A percentile compares a stretch with the other conserved stretches of the same genome.
Evolutionary conservation across 2,888 invertebrate species (phyloP).

Genomic region (Dichetophora obliterata): DNA sequence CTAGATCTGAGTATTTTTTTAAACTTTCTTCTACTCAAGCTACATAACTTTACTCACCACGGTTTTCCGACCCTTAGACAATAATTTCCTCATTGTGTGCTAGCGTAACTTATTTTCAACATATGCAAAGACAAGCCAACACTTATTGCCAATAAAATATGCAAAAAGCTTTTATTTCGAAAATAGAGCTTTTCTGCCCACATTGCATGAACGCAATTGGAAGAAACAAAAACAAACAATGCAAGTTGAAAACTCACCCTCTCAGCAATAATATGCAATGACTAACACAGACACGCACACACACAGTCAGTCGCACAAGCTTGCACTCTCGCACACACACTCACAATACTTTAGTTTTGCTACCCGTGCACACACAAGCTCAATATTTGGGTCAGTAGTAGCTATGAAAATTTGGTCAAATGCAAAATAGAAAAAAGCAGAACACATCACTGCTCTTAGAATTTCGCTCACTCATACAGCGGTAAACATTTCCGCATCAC

Average conservation of each 20-base stretch:
- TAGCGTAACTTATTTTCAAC: not conserved
- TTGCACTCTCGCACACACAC: constrained; percentile 45
- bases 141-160: constrained; percentile 14
- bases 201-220: constrained; percentile 9
- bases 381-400: constrained; percentile 66
- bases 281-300: constrained; percentile 42
- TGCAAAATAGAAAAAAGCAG: not conserved
- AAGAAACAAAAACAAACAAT: constrained; percentile 2
- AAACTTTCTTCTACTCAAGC: no score
- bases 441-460: not conserved
- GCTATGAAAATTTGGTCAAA: constrained; percentile 35
- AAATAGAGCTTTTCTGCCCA: not conserved
- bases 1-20: no score
- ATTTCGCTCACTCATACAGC: constrained; percentile 25
- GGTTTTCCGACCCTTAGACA: constrained; percentile 54
- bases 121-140: not conserved
- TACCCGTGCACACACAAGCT: constrained; percentile 43
- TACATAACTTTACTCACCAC: no score
- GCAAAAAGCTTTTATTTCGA: constrained; percentile 23
- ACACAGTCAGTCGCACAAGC: constrained; percentile 38
- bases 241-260: constrained; percentile 28
- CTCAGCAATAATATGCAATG: constrained; percentile 26
- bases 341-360: constrained; percentile 46
- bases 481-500: not conserved
- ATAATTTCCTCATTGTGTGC: constrained; percentile 58